These are phyloP conservation scores for Lathamus discolor DNA, from an alignment of 2,113 vertebrate genomes.

Conservation along the genomic window DNA sequence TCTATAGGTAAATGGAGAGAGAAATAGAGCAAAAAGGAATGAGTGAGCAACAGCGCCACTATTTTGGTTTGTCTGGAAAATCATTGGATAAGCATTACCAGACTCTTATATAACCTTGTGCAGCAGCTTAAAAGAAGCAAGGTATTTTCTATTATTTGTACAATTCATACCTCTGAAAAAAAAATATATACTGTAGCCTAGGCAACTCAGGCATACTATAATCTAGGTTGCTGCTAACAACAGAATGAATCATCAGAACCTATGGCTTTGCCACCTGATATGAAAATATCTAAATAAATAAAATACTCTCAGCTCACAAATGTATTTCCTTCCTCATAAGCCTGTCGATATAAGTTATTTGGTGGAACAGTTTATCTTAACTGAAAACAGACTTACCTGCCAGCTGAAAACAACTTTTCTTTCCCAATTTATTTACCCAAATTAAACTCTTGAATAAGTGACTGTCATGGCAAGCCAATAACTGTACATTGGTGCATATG, in stretches of 20 bases:
- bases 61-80: neutral
- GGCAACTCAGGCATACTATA: neutral
- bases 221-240: neutral
- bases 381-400: conserved; percentile 28
- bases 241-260: neutral
- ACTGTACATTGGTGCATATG: neutral
- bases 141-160: conserved; percentile 1
- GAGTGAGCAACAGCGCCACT: neutral
- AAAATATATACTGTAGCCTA: neutral
- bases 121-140: neutral
- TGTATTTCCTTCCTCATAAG: conserved; percentile 28
- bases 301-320: conserved; percentile 21
- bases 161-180: neutral
- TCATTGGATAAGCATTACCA: neutral
- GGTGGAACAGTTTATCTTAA: conserved; percentile 45
- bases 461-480: conserved; percentile 21
- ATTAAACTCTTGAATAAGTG: conserved; percentile 27
- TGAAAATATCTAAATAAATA: conserved; percentile 49
- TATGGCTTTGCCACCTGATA: neutral
- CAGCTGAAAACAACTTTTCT: conserved; percentile 39
- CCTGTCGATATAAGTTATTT: conserved; percentile 37
- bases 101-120: neutral
- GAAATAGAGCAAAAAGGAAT: neutral
- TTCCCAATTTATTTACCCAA: conserved; percentile 48
- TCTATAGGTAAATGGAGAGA: neutral